Conservation (phyloP, 2,888 invertebrate genomes). For the Oscheius sp. region DNA sequence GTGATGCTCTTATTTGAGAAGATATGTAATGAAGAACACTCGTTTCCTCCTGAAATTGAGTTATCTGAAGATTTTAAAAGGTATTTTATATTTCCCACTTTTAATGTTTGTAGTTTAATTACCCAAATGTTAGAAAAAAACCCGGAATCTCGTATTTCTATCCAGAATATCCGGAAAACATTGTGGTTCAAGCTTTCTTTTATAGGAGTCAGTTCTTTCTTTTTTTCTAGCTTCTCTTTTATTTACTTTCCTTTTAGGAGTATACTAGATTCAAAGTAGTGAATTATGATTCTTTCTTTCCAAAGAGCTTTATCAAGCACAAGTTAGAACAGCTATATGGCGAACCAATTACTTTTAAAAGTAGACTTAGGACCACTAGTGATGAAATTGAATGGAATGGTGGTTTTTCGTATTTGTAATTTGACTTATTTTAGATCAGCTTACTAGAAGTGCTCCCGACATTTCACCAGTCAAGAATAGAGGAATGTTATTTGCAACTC, state of each 20-base stretch:
- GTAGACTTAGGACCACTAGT: not conserved
- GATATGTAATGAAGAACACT: conserved; percentile 87
- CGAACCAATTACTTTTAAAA: not conserved
- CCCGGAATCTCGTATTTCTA: conserved; percentile 44
- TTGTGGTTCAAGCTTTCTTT: conserved; percentile 37
- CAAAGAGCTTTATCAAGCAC: conserved; percentile 6
- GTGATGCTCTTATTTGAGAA: conserved; percentile 82
- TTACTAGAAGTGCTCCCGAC: not conserved
- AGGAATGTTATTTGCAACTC: too few species aligned
- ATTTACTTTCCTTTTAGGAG: not conserved
- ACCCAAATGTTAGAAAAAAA: conserved; percentile 54
- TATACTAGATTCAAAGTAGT: not conserved
- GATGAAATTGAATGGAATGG: not conserved
- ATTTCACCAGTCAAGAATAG: too few species aligned
- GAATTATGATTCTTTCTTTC: conserved; percentile 14
- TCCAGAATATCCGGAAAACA: conserved; percentile 1
- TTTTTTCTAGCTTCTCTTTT: not conserved
- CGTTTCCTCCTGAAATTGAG: conserved; percentile 83
- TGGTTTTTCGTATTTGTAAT: not conserved
- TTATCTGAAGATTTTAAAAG: conserved; percentile 42
- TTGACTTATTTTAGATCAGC: not conserved
- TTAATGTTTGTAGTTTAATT: conserved; percentile 38
- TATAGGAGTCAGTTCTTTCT: not conserved
- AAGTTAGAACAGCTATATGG: conserved; percentile 3
- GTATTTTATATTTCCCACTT: conserved; percentile 27